A percentile compares a stretch with the other conserved stretches of the same genome.
These are phyloP conservation scores for Agrypnia vestita DNA, from an alignment of 1,140 invertebrate species.

Conservation along the genomic window DNA sequence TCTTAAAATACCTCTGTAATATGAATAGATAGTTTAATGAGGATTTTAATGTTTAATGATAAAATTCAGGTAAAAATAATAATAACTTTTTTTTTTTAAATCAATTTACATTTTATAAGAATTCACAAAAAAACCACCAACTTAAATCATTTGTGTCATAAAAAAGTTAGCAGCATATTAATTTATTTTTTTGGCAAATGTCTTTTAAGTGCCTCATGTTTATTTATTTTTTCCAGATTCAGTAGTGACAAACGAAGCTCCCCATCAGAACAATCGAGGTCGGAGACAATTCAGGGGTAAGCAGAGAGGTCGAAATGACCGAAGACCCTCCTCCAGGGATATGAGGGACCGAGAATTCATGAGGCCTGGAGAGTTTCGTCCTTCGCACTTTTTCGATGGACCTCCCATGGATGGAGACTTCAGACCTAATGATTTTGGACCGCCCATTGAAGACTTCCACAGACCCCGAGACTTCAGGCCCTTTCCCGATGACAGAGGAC, in stretches of 20 bases:
- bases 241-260: slow-evolving; percentile 42
- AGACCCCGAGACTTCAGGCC: slow-evolving; percentile 18
- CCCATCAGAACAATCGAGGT: slow-evolving; percentile 1
- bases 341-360: background rate
- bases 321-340: background rate
- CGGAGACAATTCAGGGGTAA: slow-evolving; percentile 1
- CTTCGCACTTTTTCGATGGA: slow-evolving; percentile 14
- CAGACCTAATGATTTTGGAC: background rate
- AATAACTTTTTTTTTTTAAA: no score
- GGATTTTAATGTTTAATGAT: no score
- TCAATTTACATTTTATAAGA: no score
- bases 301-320: slow-evolving; percentile 8
- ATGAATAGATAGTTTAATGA: no score
- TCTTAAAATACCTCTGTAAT: no score
- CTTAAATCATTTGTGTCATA: no score
- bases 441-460: background rate
- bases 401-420: slow-evolving; percentile 20
- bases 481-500: background rate
- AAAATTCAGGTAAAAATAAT: no score
- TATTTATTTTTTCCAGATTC: slow-evolving; percentile 49
- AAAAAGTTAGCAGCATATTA: no score
- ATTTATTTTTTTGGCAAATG: no score
- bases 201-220: no score
- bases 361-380: background rate
- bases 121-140: no score